Base-by-base conservation (phyloP, 2,888 invertebrate genomes). In the Cheilosia soror region DNA sequence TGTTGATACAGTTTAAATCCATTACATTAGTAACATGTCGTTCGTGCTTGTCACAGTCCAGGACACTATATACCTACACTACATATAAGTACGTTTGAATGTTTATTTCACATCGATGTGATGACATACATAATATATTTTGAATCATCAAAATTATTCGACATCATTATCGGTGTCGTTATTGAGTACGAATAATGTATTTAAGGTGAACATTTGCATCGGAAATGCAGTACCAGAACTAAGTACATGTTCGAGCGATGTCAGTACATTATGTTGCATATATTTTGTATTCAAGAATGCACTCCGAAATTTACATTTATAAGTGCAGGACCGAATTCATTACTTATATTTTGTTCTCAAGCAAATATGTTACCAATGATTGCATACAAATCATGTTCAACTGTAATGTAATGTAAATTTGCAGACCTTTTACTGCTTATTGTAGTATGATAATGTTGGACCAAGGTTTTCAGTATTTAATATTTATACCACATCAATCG, bases 1-100 rank as follows among this genome's bases (percentile, higher is more conserved):
- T 82, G 82, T 72, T 82, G 82, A 77, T 65, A 82, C 77, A 77
- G 71, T 63, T 66, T 71, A 78, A 77, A 78, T 82, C 77, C 65
- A 77, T 82, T 82, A 71, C 71, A 77, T 66, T 63, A 69, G 77
- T 66, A 77, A 55, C 65, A 75, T 63, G 79, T 68, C 75, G 80
- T 80, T 66, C 44, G 75, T 75, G 65, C 44, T 65, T 58, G 37
- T 71, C 57, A 42, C 65, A 69, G 40, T 42, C 44, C 27, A 25
- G 31, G n/a, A n/a, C 49, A 66, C 2, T 40, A 37, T 49, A 29
- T 20, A 20, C 20, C 20, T 20, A 20, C 20, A 20, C 20, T 27
- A 0, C 5, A 44, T 7, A 15, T n/a, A n/a, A 0, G 13, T 15
- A 15, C 5, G 9, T 51, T 13, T 11, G 11, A 51, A 25, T 27